Conservation (phyloP, 2,113 vertebrate genomes). For the Tapirus terrestris region DNA sequence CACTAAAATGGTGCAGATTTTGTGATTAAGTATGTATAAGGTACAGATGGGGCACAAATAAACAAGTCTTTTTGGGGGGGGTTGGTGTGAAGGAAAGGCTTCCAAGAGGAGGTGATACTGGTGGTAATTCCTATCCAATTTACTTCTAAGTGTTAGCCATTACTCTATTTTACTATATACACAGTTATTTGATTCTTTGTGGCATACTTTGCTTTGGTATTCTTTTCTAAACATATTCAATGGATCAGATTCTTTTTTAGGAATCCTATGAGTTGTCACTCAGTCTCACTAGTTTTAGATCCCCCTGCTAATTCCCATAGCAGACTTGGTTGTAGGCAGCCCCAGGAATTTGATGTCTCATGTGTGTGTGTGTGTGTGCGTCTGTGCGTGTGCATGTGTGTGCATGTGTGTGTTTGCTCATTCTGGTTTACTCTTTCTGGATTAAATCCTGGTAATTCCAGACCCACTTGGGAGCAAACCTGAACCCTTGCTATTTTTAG, state of each 20-base stretch:
- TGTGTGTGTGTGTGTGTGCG: background rate
- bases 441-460: constrained; percentile 52
- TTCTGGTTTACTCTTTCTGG: constrained; percentile 52
- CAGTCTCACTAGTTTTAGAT: constrained; percentile 4
- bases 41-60: background rate
- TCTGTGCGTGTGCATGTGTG: background rate
- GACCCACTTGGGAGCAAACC: constrained; percentile 21
- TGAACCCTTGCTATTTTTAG: constrained; percentile 63
- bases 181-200: background rate
- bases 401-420: background rate
- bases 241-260: background rate
- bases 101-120: background rate
- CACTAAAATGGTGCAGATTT: background rate
- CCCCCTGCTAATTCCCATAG: background rate
- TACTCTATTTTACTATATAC: background rate
- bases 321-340: background rate
- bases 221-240: constrained; percentile 21
- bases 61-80: background rate
- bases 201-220: background rate
- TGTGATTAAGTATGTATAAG: background rate
- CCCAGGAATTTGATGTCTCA: background rate
- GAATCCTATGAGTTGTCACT: background rate
- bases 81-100: background rate
- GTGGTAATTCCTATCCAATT: constrained; percentile 10
- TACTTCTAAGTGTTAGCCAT: background rate